These are phyloP conservation scores for Ciconia boyciana DNA, from an alignment of 2,113 vertebrate genomes.

Conservation along the genomic window DNA sequence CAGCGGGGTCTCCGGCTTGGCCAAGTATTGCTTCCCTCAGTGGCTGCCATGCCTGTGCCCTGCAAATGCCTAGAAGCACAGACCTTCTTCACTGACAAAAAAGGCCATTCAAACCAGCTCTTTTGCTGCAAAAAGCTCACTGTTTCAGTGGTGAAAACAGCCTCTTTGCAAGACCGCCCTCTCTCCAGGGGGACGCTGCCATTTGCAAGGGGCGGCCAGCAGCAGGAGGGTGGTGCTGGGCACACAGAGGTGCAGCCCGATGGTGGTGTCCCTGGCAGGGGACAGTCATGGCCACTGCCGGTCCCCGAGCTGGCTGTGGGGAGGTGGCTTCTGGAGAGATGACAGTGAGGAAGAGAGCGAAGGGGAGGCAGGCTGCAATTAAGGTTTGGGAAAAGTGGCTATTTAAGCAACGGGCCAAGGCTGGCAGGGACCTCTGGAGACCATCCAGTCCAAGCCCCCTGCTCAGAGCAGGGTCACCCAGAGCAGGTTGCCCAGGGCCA, in stretches of 20 bases:
- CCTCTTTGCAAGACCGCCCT: neutral
- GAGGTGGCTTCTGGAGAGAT: neutral
- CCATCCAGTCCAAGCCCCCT: neutral
- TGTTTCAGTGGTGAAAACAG: neutral
- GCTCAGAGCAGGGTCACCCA: neutral
- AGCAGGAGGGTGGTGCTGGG: neutral
- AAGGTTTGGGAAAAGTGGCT: neutral
- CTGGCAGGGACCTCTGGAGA: neutral
- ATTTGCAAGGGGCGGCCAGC: neutral
- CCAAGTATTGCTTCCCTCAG: neutral
- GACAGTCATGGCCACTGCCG: accelerated
- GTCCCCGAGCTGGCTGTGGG: neutral
- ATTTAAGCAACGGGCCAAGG: neutral
- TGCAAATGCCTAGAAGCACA: neutral
- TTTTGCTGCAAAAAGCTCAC: neutral
- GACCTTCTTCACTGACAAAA: neutral
- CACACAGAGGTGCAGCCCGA: accelerated
- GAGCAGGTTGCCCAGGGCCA: neutral
- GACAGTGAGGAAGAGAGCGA: accelerated
- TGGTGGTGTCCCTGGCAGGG: accelerated
- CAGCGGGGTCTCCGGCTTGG: neutral
- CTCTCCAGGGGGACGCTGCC: neutral
- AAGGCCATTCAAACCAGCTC: neutral
- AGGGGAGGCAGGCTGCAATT: neutral
- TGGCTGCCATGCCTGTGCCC: accelerated